Evolutionary conservation across 2,888 invertebrate genomes (phyloP).

Genomic region (Diplazon laetatorius): DNA sequence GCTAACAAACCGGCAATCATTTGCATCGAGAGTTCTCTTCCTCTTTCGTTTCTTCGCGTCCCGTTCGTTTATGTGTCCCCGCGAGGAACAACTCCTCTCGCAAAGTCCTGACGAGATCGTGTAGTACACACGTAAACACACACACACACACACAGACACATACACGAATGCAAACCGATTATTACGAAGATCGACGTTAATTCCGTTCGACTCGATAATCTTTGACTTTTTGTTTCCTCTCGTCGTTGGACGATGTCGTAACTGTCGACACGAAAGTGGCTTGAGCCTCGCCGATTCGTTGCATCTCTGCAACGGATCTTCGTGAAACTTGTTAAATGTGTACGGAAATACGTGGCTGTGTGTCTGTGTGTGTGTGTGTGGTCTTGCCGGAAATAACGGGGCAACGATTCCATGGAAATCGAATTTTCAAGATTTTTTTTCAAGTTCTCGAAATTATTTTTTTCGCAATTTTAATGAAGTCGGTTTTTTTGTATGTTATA

Average conservation of each 20-base stretch:
- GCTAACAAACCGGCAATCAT: constrained; percentile 55
- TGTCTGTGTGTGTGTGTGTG: no score
- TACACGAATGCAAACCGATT: constrained; percentile 33
- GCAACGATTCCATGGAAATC: no score
- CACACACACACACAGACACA: no score
- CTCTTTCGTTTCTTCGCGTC: constrained; percentile 29
- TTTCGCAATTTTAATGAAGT: no score
- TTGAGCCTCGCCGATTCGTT: constrained; percentile 3
- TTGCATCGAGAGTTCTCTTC: constrained; percentile 22
- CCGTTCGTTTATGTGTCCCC: constrained; percentile 18
- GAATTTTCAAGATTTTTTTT: no score
- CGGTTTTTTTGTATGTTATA: no score
- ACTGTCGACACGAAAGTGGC: constrained; percentile 28
- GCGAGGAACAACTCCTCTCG: constrained; percentile 1
- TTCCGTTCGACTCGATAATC: constrained; percentile 52
- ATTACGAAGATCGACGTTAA: constrained; percentile 52
- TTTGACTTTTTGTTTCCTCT: neutral
- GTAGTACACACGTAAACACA: no score
- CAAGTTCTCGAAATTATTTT: no score
- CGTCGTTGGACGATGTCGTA: neutral
- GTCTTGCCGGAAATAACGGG: no score
- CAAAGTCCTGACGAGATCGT: constrained; percentile 12
- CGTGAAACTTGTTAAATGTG: no score
- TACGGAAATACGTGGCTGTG: no score
- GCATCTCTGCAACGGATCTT: neutral